Evolutionary conservation across 1,140 invertebrate genomes (phyloP).

Genomic region (Drosophila bocqueti): DNA sequence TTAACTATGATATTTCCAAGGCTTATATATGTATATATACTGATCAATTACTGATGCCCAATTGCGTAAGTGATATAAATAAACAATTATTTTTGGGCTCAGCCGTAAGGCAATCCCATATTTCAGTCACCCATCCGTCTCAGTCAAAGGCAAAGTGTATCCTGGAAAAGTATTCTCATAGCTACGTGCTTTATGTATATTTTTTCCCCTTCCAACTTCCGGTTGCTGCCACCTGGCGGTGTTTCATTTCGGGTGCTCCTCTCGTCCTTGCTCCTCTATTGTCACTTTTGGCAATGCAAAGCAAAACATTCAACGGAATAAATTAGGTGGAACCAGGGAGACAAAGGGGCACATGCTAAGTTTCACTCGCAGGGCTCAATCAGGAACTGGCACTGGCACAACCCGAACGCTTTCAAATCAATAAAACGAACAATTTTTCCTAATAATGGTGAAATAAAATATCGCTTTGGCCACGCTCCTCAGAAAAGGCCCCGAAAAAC

Average conservation of each 20-base stretch:
- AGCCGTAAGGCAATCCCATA: background rate
- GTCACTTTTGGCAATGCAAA: background rate
- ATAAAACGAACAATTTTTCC: constrained; percentile 52
- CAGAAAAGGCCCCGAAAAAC: constrained; percentile 4
- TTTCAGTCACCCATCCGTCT: constrained; percentile 32
- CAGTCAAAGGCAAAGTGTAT: constrained; percentile 17
- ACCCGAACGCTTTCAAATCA: constrained; percentile 60
- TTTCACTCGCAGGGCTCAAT: constrained; percentile 56
- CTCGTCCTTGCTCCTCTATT: background rate
- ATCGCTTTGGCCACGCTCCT: constrained; percentile 34
- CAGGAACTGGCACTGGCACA: constrained; percentile 20
- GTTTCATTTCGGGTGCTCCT: constrained; percentile 2
- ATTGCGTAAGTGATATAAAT: background rate
- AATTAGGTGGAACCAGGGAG: background rate
- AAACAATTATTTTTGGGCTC: background rate
- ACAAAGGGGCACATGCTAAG: constrained; percentile 49
- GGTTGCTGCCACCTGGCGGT: constrained; percentile 17
- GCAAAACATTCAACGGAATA: background rate
- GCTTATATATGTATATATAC: too few species aligned
- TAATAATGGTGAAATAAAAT: constrained; percentile 72
- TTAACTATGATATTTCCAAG: too few species aligned
- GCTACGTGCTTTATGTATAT: too few species aligned
- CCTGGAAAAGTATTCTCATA: constrained; percentile 1
- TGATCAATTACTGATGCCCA: background rate
- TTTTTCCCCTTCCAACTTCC: background rate